Evolutionary conservation across 2,113 vertebrate species (phyloP).

Genomic region (Merops nubicus): DNA sequence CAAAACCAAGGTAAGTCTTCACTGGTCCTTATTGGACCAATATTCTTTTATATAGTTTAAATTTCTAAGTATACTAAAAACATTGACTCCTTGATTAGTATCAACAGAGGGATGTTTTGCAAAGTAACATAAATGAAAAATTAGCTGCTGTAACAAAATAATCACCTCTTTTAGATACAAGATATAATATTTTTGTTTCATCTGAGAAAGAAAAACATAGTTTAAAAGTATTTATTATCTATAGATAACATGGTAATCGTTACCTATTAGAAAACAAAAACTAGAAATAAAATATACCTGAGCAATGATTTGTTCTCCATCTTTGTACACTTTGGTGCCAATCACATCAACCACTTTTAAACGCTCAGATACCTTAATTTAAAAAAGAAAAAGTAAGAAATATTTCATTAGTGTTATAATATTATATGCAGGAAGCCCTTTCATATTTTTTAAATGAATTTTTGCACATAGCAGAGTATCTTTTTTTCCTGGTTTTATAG

Average conservation of each 20-base stretch:
- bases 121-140: neutral
- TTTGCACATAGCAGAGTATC: neutral
- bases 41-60: neutral
- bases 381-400: neutral
- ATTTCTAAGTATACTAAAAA: neutral
- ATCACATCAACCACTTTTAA: conserved; percentile 98
- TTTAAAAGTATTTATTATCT: neutral
- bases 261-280: neutral
- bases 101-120: neutral
- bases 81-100: neutral
- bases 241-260: neutral
- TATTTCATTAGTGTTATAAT: neutral
- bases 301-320: conserved; percentile 96
- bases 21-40: neutral
- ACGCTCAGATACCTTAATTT: conserved; percentile 89
- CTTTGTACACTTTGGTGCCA: conserved; percentile 88
- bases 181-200: neutral
- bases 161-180: neutral
- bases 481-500: neutral
- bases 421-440: neutral
- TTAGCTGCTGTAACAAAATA: neutral
- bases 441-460: neutral
- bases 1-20: neutral
- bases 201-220: neutral
- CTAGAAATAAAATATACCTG: conserved; percentile 81